phyloP scores from a whole-genome alignment of 2,888 invertebrate genomes.

The Ormia ochracea region DNA sequence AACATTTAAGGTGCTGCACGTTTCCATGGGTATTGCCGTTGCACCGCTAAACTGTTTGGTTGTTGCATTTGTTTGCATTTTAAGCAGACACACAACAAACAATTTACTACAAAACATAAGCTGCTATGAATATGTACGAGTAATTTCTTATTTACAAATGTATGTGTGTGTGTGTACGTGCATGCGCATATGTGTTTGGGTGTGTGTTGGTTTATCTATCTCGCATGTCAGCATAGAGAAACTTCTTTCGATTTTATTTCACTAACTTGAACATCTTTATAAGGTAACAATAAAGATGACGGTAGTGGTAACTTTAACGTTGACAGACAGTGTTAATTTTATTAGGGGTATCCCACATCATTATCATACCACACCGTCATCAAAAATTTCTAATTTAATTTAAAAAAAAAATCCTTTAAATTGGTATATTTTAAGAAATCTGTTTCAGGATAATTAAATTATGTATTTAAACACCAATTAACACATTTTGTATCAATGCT shows the following conservation, averaged over 20 bases:
- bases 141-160: too few species aligned
- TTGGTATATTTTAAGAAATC: too few species aligned
- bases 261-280: slow-evolving; percentile 36
- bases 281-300: slow-evolving; percentile 6
- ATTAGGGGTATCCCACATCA: background rate
- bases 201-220: background rate
- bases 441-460: too few species aligned
- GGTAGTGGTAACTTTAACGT: background rate
- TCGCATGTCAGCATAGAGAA: background rate
- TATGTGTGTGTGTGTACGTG: background rate
- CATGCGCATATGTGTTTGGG: background rate
- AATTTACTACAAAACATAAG: slow-evolving; percentile 26
- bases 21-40: background rate
- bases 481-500: too few species aligned
- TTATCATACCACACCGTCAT: too few species aligned
- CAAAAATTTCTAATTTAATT: background rate
- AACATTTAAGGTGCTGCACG: slow-evolving; percentile 26
- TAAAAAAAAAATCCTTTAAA: too few species aligned
- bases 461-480: too few species aligned
- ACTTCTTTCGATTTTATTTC: background rate
- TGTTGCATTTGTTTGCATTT: slow-evolving; percentile 49
- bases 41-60: background rate
- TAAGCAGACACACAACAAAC: slow-evolving; percentile 54
- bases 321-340: background rate
- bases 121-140: background rate